Conservation (phyloP, 2,113 vertebrate species). For the Archocentrus centrarchus region DNA sequence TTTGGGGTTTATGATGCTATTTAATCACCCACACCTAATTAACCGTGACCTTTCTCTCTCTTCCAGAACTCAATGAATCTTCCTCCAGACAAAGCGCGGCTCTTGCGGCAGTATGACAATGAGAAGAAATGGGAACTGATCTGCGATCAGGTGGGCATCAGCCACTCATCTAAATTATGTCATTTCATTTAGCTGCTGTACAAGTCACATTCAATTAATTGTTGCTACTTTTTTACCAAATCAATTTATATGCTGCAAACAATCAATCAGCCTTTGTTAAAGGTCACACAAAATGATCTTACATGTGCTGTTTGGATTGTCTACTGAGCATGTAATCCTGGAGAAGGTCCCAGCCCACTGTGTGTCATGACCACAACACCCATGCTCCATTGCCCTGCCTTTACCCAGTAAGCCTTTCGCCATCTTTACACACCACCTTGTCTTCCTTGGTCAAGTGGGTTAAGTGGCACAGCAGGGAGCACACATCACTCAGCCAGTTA, state of each 20-base stretch:
- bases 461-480: slow-evolving; percentile 61
- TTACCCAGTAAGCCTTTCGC: slow-evolving; percentile 22
- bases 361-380: slow-evolving; percentile 12
- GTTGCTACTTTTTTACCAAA: not conserved
- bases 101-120: slow-evolving; percentile 96
- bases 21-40: slow-evolving; percentile 35
- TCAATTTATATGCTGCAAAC: not conserved
- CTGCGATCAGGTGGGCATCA: slow-evolving; percentile 91
- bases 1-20: slow-evolving; percentile 3
- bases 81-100: slow-evolving; percentile 96
- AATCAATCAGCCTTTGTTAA: not conserved
- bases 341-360: not conserved
- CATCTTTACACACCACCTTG: slow-evolving; percentile 4
- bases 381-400: slow-evolving; percentile 35
- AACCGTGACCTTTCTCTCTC: slow-evolving; percentile 52
- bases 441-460: slow-evolving; percentile 59
- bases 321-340: not conserved
- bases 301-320: not conserved
- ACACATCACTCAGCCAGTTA: slow-evolving; percentile 34
- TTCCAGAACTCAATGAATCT: slow-evolving; percentile 98
- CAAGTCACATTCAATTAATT: not conserved
- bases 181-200: not conserved
- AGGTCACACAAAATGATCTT: not conserved
- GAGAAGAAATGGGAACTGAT: slow-evolving; percentile 99
- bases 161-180: not conserved